Conservation (phyloP, 64 coral and sea anemone genomes). For the Montipora efflorescens region DNA sequence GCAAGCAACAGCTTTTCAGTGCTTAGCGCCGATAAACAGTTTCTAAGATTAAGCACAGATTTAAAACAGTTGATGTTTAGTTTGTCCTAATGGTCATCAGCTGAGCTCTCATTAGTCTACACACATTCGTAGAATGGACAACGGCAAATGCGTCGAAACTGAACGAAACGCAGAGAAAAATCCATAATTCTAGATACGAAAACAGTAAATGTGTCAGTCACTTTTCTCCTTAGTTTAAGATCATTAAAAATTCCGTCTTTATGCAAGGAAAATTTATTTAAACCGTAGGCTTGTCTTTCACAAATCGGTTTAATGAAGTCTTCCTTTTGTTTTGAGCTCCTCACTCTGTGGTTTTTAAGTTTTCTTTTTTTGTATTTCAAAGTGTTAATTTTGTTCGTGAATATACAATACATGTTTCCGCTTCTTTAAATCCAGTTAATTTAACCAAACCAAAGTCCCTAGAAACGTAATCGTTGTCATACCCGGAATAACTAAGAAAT, state of each 20-base stretch:
- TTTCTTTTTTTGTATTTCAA: not conserved
- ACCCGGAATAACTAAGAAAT: not conserved
- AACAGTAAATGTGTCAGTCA: not conserved
- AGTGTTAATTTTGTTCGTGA: not conserved
- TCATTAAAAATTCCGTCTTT: not conserved
- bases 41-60: not conserved
- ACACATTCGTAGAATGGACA: not conserved
- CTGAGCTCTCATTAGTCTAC: not conserved
- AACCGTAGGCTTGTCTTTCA: not conserved
- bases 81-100: no score
- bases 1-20: not conserved
- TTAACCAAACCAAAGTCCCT: not conserved
- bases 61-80: not conserved
- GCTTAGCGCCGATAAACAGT: not conserved
- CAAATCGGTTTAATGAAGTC: not conserved
- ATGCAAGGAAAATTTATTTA: not conserved
- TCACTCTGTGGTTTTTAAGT: not conserved
- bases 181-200: not conserved
- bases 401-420: not conserved
- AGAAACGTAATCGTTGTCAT: not conserved
- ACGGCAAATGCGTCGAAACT: not conserved
- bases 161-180: not conserved
- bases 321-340: not conserved
- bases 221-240: not conserved
- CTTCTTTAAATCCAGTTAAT: not conserved